These are phyloP conservation scores for Hydraecia micacea DNA, from an alignment of 2,888 invertebrate genomes.

Conservation along the genomic window DNA sequence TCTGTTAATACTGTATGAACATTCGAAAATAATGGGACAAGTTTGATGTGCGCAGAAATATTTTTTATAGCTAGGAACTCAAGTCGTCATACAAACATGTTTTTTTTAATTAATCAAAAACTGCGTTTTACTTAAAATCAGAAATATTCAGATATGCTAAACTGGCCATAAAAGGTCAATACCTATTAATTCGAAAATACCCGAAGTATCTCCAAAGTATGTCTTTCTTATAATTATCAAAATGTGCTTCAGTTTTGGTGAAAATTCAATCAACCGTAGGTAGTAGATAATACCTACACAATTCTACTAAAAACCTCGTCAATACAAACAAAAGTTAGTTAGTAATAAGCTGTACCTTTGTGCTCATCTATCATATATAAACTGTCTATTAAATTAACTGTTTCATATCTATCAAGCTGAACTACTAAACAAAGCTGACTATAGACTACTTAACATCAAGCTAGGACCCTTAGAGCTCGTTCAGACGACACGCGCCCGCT, in stretches of 20 bases:
- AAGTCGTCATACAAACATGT: slow-evolving; percentile 21
- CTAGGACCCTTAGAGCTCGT: too few species aligned
- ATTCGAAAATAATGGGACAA: slow-evolving; percentile 9
- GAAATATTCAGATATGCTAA: neutral
- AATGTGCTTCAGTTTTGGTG: neutral
- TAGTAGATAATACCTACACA: neutral
- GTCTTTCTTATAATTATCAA: neutral
- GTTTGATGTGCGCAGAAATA: slow-evolving; percentile 9
- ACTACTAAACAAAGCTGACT: too few species aligned
- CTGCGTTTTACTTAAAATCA: slow-evolving; percentile 6
- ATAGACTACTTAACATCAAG: too few species aligned
- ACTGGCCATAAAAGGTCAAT: neutral
- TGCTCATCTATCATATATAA: neutral
- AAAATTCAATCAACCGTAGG: neutral
- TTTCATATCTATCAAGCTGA: too few species aligned
- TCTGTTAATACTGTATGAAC: slow-evolving; percentile 10
- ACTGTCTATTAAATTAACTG: neutral
- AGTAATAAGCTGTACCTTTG: neutral
- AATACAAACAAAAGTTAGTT: too few species aligned
- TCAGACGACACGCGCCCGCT: too few species aligned
- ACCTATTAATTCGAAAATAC: neutral
- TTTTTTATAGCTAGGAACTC: neutral
- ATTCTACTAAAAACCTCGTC: neutral
- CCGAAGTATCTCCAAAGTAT: neutral
- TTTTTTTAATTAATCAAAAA: slow-evolving; percentile 15